Evolutionary conservation across 2,797 vertebrate species (phyloP), one percentile per base, ranked within the genome.

Genomic region (Alfaro cultratus): DNA sequence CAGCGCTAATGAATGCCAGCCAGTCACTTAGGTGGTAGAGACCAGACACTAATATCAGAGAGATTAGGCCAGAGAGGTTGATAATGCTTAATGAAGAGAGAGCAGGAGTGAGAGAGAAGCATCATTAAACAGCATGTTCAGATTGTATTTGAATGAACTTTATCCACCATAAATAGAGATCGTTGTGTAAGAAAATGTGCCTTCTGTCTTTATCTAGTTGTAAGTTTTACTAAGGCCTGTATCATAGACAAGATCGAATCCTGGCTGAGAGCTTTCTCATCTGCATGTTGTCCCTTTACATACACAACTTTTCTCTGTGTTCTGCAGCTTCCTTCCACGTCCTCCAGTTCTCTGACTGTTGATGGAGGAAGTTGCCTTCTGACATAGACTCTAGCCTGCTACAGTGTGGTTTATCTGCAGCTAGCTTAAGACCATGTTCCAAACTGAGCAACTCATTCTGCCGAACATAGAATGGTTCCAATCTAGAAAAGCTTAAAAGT

Each of bases 1-100:
- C 91, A 85, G 90, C 88, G 86, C 93, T 95, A 96, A 96, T 95
- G 95, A 95, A 96, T 96, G 95, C 94, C 91, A 93, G 94, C 88
- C 90, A 95, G 94, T 95, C 95, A 94, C 94, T 95, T 84, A 92
- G 95, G 93, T 93, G 94, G 89, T 91, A 73, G 86, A 94, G 91
- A 90, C 84, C 86, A 87, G 89, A 91, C 90, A 92, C 94, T 95
- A 94, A 93, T 95, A 94, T 95, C 92, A 95, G 91, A 95, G 91
- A 94, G 94, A 96, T 96, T 95, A 95, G 94, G 92, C 88, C 83
- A 89, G 80, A 89, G 80, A 90, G 93, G 93, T 94, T 95, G 94
- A 96, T 95, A 93, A 93, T 76, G 88, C 92, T 94, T 95, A 94
- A 95, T 95, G 93, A 93, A 95, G 93, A 92, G 90, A 88, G 80